phyloP scores from a whole-genome alignment of 2,888 invertebrate species.

The Chydorus sphaericus region DNA sequence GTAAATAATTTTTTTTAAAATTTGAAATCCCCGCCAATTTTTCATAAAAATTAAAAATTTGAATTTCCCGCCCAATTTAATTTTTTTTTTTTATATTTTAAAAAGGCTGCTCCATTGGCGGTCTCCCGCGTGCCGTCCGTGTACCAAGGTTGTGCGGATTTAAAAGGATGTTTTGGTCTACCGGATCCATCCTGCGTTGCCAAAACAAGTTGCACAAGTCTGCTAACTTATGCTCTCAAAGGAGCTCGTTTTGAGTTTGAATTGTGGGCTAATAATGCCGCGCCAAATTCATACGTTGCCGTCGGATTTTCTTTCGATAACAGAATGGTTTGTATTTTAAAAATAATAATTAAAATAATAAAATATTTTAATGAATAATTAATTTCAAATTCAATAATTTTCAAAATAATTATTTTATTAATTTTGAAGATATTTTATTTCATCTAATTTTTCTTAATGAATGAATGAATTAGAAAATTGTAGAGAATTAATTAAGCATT shows the following conservation, averaged over 20 bases:
- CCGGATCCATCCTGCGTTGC: slow-evolving; percentile 35
- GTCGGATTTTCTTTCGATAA: slow-evolving; percentile 60
- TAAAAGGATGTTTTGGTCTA: slow-evolving; percentile 63
- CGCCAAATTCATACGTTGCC: slow-evolving; percentile 44
- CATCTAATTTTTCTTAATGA: not conserved
- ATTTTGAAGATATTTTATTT: slow-evolving; percentile 1
- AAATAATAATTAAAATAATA: not conserved
- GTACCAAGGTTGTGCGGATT: slow-evolving; percentile 54
- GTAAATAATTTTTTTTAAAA: not conserved
- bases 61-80: not conserved
- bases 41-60: too few relatives aligned
- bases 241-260: slow-evolving; percentile 47
- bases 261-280: slow-evolving; percentile 34
- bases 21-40: too few relatives aligned
- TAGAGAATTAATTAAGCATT: too few relatives aligned
- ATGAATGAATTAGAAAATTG: slow-evolving; percentile 1
- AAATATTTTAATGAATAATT: too few relatives aligned
- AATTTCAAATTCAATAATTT: too few relatives aligned
- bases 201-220: slow-evolving; percentile 49
- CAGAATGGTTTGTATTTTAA: slow-evolving; percentile 44
- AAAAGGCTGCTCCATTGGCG: not conserved
- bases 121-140: slow-evolving; percentile 25
- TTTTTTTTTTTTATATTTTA: not conserved
- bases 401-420: not conserved
- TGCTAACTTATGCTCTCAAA: slow-evolving; percentile 44